Percentiles rank a stretch among this genome's conserved stretches.
Evolutionary conservation across 2,888 invertebrate genomes (phyloP).

Genomic region (Anagyrus pseudococci): DNA sequence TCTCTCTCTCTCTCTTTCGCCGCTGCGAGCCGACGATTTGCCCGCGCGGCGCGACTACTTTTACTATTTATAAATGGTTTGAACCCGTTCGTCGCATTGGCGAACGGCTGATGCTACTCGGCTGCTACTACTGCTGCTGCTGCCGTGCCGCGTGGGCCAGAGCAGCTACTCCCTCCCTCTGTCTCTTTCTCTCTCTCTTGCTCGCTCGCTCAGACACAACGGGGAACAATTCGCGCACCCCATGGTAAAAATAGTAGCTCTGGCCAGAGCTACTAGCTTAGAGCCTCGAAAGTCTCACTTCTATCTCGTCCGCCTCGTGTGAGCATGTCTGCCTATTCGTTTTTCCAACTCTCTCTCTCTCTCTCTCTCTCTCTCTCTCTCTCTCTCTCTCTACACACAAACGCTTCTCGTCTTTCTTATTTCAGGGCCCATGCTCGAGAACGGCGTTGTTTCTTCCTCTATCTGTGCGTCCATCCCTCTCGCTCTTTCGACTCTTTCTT

Average conservation of each 20-base stretch:
- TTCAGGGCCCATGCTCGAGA: too few species aligned
- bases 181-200: slow-evolving; percentile 5
- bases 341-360: too few species aligned
- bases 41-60: slow-evolving; percentile 47
- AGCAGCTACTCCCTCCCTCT: background rate
- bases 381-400: slow-evolving; percentile 10
- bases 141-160: background rate
- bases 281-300: slow-evolving; percentile 35
- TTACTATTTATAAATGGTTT: slow-evolving; percentile 55
- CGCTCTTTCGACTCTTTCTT: background rate
- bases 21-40: slow-evolving; percentile 18
- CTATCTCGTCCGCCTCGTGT: slow-evolving; percentile 19
- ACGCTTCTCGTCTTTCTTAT: background rate
- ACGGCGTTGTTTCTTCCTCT: too few species aligned
- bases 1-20: slow-evolving; percentile 1
- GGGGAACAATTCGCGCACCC: slow-evolving; percentile 59
- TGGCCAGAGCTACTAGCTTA: slow-evolving; percentile 51
- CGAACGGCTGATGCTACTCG: slow-evolving; percentile 46
- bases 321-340: too few species aligned
- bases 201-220: slow-evolving; percentile 24
- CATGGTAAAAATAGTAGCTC: slow-evolving; percentile 61
- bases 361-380: slow-evolving; percentile 40
- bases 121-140: slow-evolving; percentile 24
- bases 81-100: slow-evolving; percentile 56
- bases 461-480: too few species aligned